Conservation (phyloP, 2,113 vertebrate species). For the Connochaetes taurinus region DNA sequence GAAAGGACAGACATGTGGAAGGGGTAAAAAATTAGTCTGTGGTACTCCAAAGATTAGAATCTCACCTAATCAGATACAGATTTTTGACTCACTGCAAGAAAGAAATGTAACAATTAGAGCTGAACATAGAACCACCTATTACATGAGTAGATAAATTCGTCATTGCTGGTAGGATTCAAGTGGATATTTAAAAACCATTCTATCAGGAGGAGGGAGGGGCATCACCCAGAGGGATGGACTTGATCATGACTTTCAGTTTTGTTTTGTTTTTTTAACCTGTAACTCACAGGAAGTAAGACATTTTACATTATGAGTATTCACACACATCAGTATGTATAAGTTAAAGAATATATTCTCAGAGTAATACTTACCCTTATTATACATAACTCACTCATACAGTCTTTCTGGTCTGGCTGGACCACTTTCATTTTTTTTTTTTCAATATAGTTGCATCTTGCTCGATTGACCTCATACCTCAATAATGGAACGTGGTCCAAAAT, state of each 20-base stretch:
- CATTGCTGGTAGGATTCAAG: neutral
- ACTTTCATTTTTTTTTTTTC: neutral
- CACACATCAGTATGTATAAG: neutral
- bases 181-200: neutral
- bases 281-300: neutral
- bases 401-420: neutral
- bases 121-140: neutral
- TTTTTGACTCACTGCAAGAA: neutral
- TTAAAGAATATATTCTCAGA: neutral
- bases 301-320: neutral
- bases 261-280: neutral
- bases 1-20: neutral
- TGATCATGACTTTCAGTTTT: neutral
- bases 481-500: neutral
- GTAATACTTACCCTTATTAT: neutral
- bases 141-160: neutral
- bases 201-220: neutral
- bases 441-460: neutral
- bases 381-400: neutral
- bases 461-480: neutral
- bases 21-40: neutral
- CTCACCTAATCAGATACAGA: neutral
- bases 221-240: neutral
- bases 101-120: neutral
- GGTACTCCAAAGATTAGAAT: neutral